Evolutionary conservation across 2,113 vertebrate species (phyloP).

Genomic region (Oceanites oceanicus): DNA sequence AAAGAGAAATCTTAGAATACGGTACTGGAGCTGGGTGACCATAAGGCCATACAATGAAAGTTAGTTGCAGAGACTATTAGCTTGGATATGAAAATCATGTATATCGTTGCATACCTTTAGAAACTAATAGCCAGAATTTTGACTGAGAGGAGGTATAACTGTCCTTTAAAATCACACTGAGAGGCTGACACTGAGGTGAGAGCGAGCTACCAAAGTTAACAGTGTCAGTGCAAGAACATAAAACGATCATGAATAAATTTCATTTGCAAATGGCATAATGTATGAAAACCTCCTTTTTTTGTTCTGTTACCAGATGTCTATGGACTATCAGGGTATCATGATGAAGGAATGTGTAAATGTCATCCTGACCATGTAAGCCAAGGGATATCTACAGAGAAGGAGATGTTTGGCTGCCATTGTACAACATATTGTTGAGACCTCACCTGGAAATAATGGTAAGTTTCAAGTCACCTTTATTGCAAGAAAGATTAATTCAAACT

Average conservation of each 20-base stretch:
- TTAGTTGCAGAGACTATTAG: background rate
- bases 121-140: background rate
- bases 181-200: background rate
- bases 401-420: background rate
- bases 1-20: background rate
- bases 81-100: background rate
- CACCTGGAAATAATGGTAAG: background rate
- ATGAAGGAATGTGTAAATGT: fast-evolving
- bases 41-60: background rate
- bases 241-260: background rate
- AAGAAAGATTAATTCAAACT: background rate
- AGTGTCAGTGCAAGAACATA: background rate
- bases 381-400: background rate
- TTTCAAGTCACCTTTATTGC: background rate
- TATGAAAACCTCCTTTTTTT: background rate
- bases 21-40: background rate
- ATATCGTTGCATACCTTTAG: background rate
- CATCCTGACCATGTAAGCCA: background rate
- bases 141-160: background rate
- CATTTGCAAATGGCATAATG: background rate
- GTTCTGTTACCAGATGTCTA: background rate
- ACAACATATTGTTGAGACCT: background rate
- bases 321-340: background rate
- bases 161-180: background rate
- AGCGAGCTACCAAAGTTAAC: background rate